phyloP scores from a whole-genome alignment of 2,797 vertebrate genomes.

The Apogon talboti region DNA sequence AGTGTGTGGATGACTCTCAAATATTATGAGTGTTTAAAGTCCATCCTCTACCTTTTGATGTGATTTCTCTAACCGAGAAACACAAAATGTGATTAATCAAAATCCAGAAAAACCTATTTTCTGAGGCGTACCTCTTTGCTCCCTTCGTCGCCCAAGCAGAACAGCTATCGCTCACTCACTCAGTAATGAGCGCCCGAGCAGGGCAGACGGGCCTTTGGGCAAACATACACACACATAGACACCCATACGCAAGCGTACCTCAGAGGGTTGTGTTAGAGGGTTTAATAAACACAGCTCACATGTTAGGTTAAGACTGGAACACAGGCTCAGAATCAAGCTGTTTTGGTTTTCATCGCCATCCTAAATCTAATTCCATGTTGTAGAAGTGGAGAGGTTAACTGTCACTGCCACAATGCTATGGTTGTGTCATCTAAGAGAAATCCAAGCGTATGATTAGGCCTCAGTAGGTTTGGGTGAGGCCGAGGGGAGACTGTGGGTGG shows the following conservation, averaged over 20 bases:
- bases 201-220: constrained; percentile 62
- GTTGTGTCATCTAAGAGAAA: constrained; percentile 70
- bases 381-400: constrained; percentile 62
- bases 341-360: constrained; percentile 58
- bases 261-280: constrained; percentile 58
- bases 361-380: constrained; percentile 73
- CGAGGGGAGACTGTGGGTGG: constrained; percentile 68
- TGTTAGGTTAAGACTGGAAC: constrained; percentile 52
- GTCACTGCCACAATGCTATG: constrained; percentile 50
- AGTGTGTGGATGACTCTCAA: constrained; percentile 1
- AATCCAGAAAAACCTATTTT: constrained; percentile 79
- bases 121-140: constrained; percentile 64
- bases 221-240: constrained; percentile 43
- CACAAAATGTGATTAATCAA: constrained; percentile 77
- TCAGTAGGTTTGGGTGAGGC: constrained; percentile 66
- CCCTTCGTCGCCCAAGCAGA: constrained; percentile 79
- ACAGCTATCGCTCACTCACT: constrained; percentile 71
- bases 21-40: constrained; percentile 37
- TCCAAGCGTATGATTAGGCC: constrained; percentile 78
- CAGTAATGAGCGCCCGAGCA: constrained; percentile 71
- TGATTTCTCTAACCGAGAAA: constrained; percentile 61
- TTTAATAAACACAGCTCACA: constrained; percentile 74
- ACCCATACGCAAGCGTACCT: constrained; percentile 31
- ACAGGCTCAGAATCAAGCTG: constrained; percentile 53
- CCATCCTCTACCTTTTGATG: constrained; percentile 53